These are phyloP conservation scores for Excalfactoria chinensis DNA, from an alignment of 2,113 vertebrate genomes.

Conservation along the genomic window DNA sequence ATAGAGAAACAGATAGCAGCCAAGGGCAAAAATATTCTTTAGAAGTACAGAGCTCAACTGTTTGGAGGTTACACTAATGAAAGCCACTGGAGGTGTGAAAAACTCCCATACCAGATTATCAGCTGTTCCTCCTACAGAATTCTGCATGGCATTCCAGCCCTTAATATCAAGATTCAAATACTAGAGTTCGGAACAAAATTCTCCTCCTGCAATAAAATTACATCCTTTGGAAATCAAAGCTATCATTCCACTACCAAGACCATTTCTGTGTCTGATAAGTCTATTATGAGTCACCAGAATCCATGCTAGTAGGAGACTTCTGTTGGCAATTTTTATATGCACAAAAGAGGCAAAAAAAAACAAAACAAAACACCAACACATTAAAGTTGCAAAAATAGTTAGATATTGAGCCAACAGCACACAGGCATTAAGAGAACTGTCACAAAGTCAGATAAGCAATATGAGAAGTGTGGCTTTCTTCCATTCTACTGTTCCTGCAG, in stretches of 20 bases:
- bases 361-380: not conserved
- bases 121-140: not conserved
- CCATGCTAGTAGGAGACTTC: not conserved
- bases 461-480: not conserved
- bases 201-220: not conserved
- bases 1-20: not conserved
- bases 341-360: not conserved
- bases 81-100: not conserved
- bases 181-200: not conserved
- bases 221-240: accelerated
- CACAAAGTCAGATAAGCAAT: not conserved
- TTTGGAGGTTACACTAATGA: not conserved
- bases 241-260: accelerated
- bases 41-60: not conserved
- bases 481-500: not conserved
- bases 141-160: not conserved
- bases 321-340: not conserved
- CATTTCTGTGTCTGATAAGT: not conserved
- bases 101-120: not conserved
- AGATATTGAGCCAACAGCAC: not conserved
- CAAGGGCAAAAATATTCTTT: not conserved
- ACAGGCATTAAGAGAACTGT: not conserved
- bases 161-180: not conserved
- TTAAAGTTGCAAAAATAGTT: not conserved
- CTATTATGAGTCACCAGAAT: not conserved